phyloP scores from a whole-genome alignment of 2,113 vertebrate genomes.

The Tinamus guttatus region DNA sequence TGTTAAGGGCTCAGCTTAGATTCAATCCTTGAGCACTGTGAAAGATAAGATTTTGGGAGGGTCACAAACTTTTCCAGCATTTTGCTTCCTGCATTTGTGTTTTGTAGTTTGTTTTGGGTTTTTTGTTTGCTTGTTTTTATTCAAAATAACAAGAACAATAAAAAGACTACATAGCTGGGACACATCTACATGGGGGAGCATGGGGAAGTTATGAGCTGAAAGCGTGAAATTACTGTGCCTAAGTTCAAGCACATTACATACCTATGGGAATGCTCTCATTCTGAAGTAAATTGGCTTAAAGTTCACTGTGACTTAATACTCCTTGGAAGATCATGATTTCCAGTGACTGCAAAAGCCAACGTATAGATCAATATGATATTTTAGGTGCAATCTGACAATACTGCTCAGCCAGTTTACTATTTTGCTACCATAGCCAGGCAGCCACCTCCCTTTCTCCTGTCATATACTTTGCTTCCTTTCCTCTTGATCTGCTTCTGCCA shows the following conservation, averaged over 20 bases:
- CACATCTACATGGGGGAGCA: background rate
- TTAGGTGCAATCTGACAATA: background rate
- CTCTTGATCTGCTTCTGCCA: background rate
- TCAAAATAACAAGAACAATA: background rate
- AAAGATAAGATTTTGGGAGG: background rate
- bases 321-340: constrained; percentile 19
- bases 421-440: background rate
- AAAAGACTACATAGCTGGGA: background rate
- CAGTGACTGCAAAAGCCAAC: background rate
- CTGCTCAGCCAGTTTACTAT: background rate
- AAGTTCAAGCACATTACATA: background rate
- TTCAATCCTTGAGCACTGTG: too few relatives aligned
- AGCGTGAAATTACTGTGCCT: background rate
- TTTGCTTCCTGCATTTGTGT: background rate
- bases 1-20: background rate
- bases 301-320: constrained; percentile 32
- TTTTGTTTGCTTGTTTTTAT: too few relatives aligned
- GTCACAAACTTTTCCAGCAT: background rate
- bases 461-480: background rate
- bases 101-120: too few relatives aligned
- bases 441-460: background rate
- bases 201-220: background rate
- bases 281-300: constrained; percentile 58
- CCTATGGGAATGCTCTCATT: constrained; percentile 12
- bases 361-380: constrained; percentile 19